Evolutionary conservation across 2,888 invertebrate species (phyloP).

Genomic region (Tridacna gigas): DNA sequence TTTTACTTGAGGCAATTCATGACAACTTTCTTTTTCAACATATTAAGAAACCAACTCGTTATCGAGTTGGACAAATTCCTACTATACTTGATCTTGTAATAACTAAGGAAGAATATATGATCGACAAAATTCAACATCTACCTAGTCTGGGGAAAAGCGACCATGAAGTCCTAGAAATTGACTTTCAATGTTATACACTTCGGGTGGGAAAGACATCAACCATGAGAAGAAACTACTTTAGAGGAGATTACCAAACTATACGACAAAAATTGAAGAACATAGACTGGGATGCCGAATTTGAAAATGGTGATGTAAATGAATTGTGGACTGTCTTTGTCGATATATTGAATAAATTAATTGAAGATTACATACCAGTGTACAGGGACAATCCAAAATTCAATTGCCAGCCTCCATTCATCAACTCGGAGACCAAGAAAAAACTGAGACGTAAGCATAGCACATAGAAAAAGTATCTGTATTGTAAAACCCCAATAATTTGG

Average conservation of each 20-base stretch:
- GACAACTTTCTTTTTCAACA: constrained; percentile 23
- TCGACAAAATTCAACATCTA: not conserved
- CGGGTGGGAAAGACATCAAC: not conserved
- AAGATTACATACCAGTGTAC: too few species aligned
- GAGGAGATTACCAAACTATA: not conserved
- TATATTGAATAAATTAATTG: not conserved
- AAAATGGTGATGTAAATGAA: too few species aligned
- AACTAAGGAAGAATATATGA: constrained; percentile 18
- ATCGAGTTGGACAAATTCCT: not conserved
- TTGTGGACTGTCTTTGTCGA: not conserved
- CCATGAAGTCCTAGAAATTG: too few species aligned
- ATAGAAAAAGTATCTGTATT: too few species aligned
- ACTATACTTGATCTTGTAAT: constrained; percentile 12
- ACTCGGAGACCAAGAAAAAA: too few species aligned
- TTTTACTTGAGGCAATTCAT: not conserved
- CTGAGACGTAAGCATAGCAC: too few species aligned
- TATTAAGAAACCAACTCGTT: constrained; percentile 11
- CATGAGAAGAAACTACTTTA: not conserved
- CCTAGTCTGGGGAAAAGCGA: too few species aligned
- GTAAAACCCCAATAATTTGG: too few species aligned
- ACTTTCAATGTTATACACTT: too few species aligned
- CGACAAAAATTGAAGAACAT: not conserved
- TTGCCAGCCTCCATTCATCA: too few species aligned
- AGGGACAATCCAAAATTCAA: too few species aligned
- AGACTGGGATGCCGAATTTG: too few species aligned